These are phyloP conservation scores for Drosophila pseudoobscura DNA, from an alignment of 1,140 invertebrate species.

Conservation along the genomic window DNA sequence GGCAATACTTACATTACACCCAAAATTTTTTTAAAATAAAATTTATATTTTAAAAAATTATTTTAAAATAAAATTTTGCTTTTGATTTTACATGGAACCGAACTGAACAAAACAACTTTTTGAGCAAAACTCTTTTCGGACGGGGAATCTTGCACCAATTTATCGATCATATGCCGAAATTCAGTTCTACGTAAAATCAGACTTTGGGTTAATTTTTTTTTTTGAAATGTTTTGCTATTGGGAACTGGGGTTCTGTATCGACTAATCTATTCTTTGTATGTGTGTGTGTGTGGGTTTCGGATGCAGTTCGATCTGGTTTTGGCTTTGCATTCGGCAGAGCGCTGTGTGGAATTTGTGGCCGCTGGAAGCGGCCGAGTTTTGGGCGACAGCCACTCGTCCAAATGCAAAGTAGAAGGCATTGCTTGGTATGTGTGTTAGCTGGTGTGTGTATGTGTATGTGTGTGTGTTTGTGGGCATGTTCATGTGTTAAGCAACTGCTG, in stretches of 20 bases:
- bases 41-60: constrained; percentile 83
- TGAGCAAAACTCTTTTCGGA: constrained; percentile 24
- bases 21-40: constrained; percentile 84
- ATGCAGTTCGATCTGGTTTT: constrained; percentile 43
- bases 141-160: constrained; percentile 33
- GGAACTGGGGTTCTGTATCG: constrained; percentile 22
- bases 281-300: constrained; percentile 21
- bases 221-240: constrained; percentile 33
- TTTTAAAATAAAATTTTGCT: constrained; percentile 84
- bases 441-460: constrained; percentile 24
- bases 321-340: constrained; percentile 61
- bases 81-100: constrained; percentile 78
- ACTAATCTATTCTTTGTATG: constrained; percentile 36
- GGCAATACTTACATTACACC: constrained; percentile 83
- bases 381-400: constrained; percentile 38
- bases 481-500: constrained; percentile 41
- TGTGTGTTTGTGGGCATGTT: constrained; percentile 14
- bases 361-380: neutral
- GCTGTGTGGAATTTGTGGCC: constrained; percentile 5
- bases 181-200: constrained; percentile 81
- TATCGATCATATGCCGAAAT: constrained; percentile 27
- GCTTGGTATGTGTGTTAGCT: constrained; percentile 7
- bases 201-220: constrained; percentile 56
- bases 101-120: constrained; percentile 24
- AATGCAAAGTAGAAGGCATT: constrained; percentile 55